A percentile compares a stretch with the other conserved stretches of the same genome.
phyloP scores from a whole-genome alignment of 2,113 vertebrate species.

The Anser cygnoides region DNA sequence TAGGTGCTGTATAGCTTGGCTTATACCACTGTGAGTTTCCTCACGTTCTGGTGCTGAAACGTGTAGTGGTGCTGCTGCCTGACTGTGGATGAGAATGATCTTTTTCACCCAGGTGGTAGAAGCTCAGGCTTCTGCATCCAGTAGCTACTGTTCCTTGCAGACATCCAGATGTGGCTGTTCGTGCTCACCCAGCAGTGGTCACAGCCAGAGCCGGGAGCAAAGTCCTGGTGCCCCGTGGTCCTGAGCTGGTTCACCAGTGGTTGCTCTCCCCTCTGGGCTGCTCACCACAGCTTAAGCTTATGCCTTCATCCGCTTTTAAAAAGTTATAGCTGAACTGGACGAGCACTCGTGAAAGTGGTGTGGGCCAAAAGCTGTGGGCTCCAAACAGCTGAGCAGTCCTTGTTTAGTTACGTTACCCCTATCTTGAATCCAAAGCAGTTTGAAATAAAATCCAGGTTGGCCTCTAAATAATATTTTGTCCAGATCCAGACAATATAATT shows the following conservation, averaged over 20 bases:
- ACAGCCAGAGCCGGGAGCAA: background rate
- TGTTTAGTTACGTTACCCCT: background rate
- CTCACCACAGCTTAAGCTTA: background rate
- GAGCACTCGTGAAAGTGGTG: background rate
- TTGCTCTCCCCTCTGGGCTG: background rate
- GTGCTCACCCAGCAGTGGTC: background rate
- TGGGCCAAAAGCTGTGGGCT: background rate
- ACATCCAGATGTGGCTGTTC: background rate
- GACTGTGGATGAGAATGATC: background rate
- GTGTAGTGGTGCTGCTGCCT: background rate
- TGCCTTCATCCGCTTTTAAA: background rate
- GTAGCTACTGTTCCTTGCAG: background rate
- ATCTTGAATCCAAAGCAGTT: background rate
- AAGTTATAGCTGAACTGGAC: background rate
- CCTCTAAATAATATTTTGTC: background rate
- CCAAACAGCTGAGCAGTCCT: background rate
- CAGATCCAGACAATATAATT: background rate
- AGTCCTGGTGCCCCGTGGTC: background rate
- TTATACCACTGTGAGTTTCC: accelerated
- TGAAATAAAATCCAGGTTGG: background rate
- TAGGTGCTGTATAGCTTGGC: background rate
- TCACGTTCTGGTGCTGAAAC: background rate
- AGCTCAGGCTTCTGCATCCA: background rate
- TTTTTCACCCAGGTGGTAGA: background rate
- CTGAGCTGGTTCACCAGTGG: background rate